These are phyloP conservation scores for Moxostoma hubbsi DNA, from an alignment of 2,797 vertebrate genomes.

Conservation along the genomic window DNA sequence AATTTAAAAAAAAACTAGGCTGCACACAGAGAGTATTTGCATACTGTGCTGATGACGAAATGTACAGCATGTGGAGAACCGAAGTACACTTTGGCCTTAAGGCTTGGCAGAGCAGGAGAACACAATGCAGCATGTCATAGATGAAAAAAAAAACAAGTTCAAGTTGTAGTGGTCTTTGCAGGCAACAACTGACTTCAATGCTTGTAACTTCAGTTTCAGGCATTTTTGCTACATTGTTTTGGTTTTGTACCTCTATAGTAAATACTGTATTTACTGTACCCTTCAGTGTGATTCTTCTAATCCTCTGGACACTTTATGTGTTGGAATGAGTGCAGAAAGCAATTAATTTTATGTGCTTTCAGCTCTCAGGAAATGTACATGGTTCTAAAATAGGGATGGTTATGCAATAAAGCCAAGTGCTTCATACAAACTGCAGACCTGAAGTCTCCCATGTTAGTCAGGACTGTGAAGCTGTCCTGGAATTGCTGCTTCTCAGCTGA, in stretches of 20 bases:
- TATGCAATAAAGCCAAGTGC: constrained; percentile 70
- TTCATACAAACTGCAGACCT: constrained; percentile 55
- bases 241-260: neutral
- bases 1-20: no score
- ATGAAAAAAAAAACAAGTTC: constrained; percentile 5
- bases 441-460: constrained; percentile 43
- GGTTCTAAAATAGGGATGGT: constrained; percentile 76
- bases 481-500: constrained; percentile 1
- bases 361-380: constrained; percentile 75
- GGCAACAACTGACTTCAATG: constrained; percentile 9
- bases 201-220: constrained; percentile 45
- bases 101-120: neutral
- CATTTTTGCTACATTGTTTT: constrained; percentile 15
- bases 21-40: no score
- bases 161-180: constrained; percentile 1
- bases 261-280: no score
- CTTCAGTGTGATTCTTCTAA: neutral
- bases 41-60: no score
- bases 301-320: constrained; percentile 28
- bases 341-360: constrained; percentile 60
- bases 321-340: constrained; percentile 44
- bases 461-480: constrained; percentile 23
- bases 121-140: neutral
- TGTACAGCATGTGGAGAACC: no score
- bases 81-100: neutral